phyloP scores from a whole-genome alignment of 2,888 invertebrate genomes.

The Heliconius erato region DNA sequence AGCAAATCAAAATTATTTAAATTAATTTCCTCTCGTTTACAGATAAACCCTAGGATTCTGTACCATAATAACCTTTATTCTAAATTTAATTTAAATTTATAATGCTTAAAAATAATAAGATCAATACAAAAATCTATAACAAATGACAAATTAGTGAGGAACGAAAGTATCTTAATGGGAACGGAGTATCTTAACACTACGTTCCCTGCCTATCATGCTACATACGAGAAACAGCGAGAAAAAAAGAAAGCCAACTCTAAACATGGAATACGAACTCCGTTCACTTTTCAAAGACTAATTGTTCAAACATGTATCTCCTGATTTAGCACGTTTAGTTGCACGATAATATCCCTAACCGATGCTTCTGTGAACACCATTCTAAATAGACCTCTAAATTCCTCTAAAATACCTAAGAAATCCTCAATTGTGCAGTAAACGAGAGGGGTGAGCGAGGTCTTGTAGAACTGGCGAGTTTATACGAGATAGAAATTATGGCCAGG shows the following conservation, averaged over 20 bases:
- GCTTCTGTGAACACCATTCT: slow-evolving; percentile 61
- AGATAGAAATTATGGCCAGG: slow-evolving; percentile 68
- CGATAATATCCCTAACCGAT: slow-evolving; percentile 71
- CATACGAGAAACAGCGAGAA: not conserved
- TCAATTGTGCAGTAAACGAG: slow-evolving; percentile 17
- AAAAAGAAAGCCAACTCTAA: not conserved
- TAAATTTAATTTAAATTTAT: too few species aligned
- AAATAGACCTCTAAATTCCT: slow-evolving; percentile 55
- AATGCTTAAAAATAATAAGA: too few species aligned
- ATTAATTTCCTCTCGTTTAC: too few species aligned
- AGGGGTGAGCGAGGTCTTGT: slow-evolving; percentile 57
- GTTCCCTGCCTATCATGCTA: not conserved
- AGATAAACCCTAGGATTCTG: too few species aligned
- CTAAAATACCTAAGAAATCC: slow-evolving; percentile 18
- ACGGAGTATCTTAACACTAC: not conserved
- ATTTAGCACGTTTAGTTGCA: slow-evolving; percentile 75
- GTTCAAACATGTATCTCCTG: slow-evolving; percentile 75
- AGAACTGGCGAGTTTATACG: slow-evolving; percentile 56
- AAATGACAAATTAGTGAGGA: too few species aligned
- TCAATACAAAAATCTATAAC: too few species aligned
- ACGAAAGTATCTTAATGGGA: not conserved
- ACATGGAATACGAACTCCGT: slow-evolving; percentile 34
- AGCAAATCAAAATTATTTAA: too few species aligned
- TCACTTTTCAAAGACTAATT: slow-evolving; percentile 74
- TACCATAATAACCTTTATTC: too few species aligned